Evolutionary conservation across 2,113 vertebrate genomes (phyloP).

Genomic region (Pedionomus torquatus): DNA sequence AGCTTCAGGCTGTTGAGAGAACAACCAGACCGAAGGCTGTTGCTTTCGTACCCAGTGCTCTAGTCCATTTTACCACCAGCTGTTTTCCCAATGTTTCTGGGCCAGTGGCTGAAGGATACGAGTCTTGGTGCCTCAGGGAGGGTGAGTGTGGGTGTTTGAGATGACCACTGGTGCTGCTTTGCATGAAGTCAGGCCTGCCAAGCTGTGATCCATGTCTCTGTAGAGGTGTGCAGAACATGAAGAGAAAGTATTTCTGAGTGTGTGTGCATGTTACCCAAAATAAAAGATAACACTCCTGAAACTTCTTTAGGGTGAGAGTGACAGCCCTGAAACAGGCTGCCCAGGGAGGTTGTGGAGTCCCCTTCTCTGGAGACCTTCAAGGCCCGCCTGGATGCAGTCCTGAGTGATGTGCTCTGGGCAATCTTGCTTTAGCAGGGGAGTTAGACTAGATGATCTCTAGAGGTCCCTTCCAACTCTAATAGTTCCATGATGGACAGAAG

Average conservation of each 20-base stretch:
- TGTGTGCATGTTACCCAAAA: neutral
- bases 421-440: too few relatives aligned
- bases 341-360: too few relatives aligned
- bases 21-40: neutral
- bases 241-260: neutral
- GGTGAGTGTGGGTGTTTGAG: rapidly evolving
- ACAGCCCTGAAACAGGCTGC: too few relatives aligned
- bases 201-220: neutral
- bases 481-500: neutral
- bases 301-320: too few relatives aligned
- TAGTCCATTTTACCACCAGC: neutral
- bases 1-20: neutral
- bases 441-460: too few relatives aligned
- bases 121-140: neutral
- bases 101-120: rapidly evolving
- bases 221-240: neutral
- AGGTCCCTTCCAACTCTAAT: too few relatives aligned
- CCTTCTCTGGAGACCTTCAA: too few relatives aligned
- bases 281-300: neutral
- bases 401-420: too few relatives aligned
- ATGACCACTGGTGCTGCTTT: neutral
- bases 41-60: neutral
- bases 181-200: neutral
- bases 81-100: neutral
- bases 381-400: too few relatives aligned